These are phyloP conservation scores for Acleris emargana DNA, from an alignment of 2,888 invertebrate genomes.

Conservation along the genomic window DNA sequence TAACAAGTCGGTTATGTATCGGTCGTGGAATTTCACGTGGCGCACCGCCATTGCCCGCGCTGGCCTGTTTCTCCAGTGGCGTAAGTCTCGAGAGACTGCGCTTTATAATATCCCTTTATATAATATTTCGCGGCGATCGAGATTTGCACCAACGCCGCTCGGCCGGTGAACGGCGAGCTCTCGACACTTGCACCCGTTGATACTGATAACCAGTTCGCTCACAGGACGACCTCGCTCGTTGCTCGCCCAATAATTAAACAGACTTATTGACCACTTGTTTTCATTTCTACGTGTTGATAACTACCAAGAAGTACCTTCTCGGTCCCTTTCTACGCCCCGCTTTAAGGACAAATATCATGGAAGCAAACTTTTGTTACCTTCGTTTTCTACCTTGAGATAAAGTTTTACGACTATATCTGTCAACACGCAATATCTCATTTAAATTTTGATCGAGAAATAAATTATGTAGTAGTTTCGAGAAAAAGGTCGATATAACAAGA, in stretches of 20 bases:
- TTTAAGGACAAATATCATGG: conserved; percentile 49
- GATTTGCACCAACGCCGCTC: conserved; percentile 10
- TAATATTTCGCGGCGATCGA: neutral
- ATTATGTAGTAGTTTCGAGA: conserved; percentile 17
- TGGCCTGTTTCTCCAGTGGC: conserved; percentile 46
- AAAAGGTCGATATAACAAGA: neutral
- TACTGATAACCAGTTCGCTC: conserved; percentile 76
- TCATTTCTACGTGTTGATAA: conserved; percentile 67
- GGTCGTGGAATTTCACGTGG: conserved; percentile 39
- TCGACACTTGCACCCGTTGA: conserved; percentile 56
- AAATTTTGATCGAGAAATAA: conserved; percentile 4
- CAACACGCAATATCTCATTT: neutral
- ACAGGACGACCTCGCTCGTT: conserved; percentile 75
- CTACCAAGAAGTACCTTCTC: conserved; percentile 40
- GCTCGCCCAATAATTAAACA: conserved; percentile 75
- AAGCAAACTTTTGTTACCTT: conserved; percentile 14
- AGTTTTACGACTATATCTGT: conserved; percentile 2
- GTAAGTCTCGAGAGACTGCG: conserved; percentile 45
- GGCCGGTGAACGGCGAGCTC: conserved; percentile 43
- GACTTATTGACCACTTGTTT: conserved; percentile 77
- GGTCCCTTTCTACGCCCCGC: conserved; percentile 53
- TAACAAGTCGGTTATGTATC: conserved; percentile 24
- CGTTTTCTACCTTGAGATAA: conserved; percentile 43
- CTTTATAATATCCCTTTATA: conserved; percentile 7
- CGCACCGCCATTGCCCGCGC: conserved; percentile 48